A percentile compares a stretch with the other conserved stretches of the same genome.
Conservation (phyloP, 2,888 invertebrate genomes). For the Drosophila helvetica region DNA sequence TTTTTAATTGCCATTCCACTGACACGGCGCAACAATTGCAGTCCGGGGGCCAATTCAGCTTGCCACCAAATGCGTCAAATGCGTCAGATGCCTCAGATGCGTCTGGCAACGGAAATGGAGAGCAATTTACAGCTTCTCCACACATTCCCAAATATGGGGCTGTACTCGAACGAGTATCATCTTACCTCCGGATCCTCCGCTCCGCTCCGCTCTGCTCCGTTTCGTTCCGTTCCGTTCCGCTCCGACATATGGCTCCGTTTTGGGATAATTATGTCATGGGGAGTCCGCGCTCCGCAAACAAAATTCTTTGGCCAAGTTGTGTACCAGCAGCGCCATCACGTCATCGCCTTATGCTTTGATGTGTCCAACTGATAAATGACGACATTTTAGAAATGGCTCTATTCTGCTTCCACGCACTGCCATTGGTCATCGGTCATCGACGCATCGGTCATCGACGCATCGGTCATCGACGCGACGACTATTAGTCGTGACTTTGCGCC, state of each 20-base stretch:
- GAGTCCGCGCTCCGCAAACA: conserved; percentile 2
- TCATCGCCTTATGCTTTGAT: conserved; percentile 2
- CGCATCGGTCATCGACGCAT: background rate
- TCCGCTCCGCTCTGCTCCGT: too few species aligned
- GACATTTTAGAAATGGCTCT: background rate
- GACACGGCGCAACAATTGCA: conserved; percentile 5
- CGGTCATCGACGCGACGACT: background rate
- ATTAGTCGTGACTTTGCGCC: background rate
- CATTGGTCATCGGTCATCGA: background rate
- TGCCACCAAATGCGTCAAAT: background rate
- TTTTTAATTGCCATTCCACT: conserved; percentile 33
- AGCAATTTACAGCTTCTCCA: conserved; percentile 1
- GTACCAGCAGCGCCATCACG: conserved; percentile 39
- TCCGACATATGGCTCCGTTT: conserved; percentile 20
- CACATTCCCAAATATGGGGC: conserved; percentile 26
- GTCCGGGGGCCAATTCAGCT: conserved; percentile 5
- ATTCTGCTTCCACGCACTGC: background rate
- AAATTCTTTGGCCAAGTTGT: conserved; percentile 12
- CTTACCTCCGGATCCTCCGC: conserved; percentile 5
- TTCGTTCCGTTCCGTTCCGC: too few species aligned
- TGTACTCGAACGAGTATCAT: conserved; percentile 6
- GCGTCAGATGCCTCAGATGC: too few species aligned
- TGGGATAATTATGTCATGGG: conserved; percentile 44
- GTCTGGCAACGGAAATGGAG: conserved; percentile 12
- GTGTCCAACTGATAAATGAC: background rate